phyloP scores from a whole-genome alignment of 2,888 invertebrate genomes.

The Limenitis camilla region DNA sequence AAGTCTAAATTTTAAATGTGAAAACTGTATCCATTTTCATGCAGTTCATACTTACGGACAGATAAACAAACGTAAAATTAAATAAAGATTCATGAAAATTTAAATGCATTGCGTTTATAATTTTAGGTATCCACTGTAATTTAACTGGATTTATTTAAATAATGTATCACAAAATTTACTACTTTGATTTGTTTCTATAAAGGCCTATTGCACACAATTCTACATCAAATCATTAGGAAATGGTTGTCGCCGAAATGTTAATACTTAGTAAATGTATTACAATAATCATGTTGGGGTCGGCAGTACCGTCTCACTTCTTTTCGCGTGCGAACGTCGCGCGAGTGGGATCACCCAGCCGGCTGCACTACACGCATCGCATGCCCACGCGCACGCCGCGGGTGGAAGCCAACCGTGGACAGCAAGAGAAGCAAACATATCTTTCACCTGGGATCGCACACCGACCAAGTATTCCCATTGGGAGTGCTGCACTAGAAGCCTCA shows the following conservation, averaged over 20 bases:
- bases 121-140: too few relatives aligned
- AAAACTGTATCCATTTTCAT: too few relatives aligned
- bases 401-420: constrained; percentile 53
- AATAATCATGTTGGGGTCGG: constrained; percentile 45
- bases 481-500: constrained; percentile 62
- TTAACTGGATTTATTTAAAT: too few relatives aligned
- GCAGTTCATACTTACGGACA: too few relatives aligned
- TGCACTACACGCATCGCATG: constrained; percentile 62
- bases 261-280: not conserved
- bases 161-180: too few relatives aligned
- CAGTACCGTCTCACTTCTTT: constrained; percentile 78
- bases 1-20: too few relatives aligned
- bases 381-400: constrained; percentile 28
- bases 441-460: constrained; percentile 62
- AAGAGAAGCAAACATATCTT: constrained; percentile 50
- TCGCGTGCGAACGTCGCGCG: constrained; percentile 86
- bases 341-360: constrained; percentile 77
- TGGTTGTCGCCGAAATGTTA: not conserved
- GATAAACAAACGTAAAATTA: too few relatives aligned
- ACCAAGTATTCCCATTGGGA: constrained; percentile 71
- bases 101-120: too few relatives aligned
- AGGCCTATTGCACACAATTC: not conserved
- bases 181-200: too few relatives aligned
- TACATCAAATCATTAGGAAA: not conserved
- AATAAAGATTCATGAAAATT: too few relatives aligned